These are phyloP conservation scores for Leuciscus waleckii DNA, from an alignment of 2,797 vertebrate species.

Conservation along the genomic window DNA sequence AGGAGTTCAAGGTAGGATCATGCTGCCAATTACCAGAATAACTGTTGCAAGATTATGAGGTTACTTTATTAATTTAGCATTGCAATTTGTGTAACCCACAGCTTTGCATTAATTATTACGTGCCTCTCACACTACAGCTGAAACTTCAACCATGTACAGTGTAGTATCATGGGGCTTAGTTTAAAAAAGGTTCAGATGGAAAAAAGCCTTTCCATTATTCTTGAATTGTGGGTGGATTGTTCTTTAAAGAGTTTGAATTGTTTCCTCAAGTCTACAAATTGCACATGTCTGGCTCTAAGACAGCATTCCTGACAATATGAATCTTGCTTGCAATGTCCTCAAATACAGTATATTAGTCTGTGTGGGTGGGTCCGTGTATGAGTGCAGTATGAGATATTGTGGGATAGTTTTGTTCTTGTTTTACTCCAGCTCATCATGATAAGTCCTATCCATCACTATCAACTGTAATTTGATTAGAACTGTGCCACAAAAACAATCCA, in stretches of 20 bases:
- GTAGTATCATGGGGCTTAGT: background rate
- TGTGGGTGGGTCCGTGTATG: background rate
- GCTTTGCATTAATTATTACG: background rate
- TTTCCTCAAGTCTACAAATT: background rate
- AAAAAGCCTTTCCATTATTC: background rate
- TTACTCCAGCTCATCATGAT: conserved; percentile 23
- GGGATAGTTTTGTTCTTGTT: conserved; percentile 35
- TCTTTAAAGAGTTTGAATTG: background rate
- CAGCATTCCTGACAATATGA: background rate
- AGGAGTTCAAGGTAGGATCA: conserved; percentile 97
- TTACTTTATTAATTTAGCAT: background rate
- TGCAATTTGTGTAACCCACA: background rate
- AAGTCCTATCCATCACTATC: conserved; percentile 61
- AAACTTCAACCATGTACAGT: background rate
- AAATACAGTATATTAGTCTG: background rate
- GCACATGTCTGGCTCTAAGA: background rate
- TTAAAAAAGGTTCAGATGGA: background rate
- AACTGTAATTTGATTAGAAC: conserved; percentile 54
- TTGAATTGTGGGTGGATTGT: background rate
- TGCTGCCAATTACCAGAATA: background rate
- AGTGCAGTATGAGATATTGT: background rate
- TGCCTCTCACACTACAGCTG: background rate
- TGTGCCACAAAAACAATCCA: conserved; percentile 47
- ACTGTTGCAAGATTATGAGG: background rate
- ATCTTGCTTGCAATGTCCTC: background rate